Evolutionary conservation across 2,888 invertebrate species (phyloP), one percentile per base, ranked within the genome.

Genomic region (Pristionchus arcanus): DNA sequence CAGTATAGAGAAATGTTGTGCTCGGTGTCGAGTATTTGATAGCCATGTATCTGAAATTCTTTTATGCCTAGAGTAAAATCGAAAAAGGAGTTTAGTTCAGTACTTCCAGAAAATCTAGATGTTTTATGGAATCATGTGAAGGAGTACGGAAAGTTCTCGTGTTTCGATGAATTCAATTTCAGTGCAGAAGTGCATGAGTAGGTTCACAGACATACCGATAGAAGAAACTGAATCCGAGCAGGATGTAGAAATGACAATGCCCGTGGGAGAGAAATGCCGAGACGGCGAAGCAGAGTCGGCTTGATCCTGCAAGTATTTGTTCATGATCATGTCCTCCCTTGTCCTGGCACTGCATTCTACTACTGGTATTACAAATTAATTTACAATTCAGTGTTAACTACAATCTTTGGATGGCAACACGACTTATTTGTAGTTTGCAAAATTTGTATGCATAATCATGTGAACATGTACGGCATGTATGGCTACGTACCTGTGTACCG

Each of bases 171-270:
- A 28, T 7, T n/a, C 28, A 5, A 2, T 7, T 66, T 63, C 21
- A 63, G 63, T 19, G n/a, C n/a, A n/a, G 25, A n/a, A 2, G 2
- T 63, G 16, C 31, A 31, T 16, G 13, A 28, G n/a, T n/a, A n/a
- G 66, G 66, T 2, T 11, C 13, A 0, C 9, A 66, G 4, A 66
- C 68, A 19, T 34, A 71, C 68, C 68, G 68, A 71, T 31, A 71
- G 34, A 28, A 71, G 68, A 71, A 71, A 19, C 68, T 71, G 68
- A 71, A 71, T 15, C 68, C 68, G 68, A 71, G 68, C 13, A 71
- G 68, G 19, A 71, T 71, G 68, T 71, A 71, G 68, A 71, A 71
- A 34, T 71, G 68, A 16, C 68, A 71, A 19, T 71, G 68, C 28
- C 68, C 68, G 34, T 71, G 68, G 11, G 68, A 71, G 68, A 71